Conservation (phyloP, 2,797 vertebrate species). For the Melanotaenia boesemani region DNA sequence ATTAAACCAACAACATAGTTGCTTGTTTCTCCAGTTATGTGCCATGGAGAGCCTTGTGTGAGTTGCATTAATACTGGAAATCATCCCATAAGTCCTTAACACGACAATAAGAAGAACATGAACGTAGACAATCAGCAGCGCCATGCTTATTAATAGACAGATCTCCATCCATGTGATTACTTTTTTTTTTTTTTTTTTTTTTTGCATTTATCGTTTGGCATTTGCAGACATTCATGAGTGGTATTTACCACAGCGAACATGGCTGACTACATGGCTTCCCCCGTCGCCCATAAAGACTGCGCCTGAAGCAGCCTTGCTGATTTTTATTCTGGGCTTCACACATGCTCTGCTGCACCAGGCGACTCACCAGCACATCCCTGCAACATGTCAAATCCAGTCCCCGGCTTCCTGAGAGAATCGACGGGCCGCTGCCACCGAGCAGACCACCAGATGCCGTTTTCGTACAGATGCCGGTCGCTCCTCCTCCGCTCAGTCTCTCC, state of each 20-base stretch:
- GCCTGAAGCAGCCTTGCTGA: not conserved
- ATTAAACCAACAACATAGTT: constrained; percentile 37
- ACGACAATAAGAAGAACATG: not conserved
- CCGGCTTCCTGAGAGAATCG: constrained; percentile 61
- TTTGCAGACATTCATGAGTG: not conserved
- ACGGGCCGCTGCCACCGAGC: constrained; percentile 61
- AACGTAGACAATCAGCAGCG: constrained; percentile 1
- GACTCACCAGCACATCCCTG: constrained; percentile 75
- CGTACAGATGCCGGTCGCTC: constrained; percentile 20
- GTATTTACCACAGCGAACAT: constrained; percentile 4
- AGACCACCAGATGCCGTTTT: constrained; percentile 27
- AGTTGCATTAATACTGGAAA: not conserved
- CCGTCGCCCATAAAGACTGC: not conserved
- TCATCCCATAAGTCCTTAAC: not conserved
- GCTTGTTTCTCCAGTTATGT: constrained; percentile 12
- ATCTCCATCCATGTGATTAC: constrained; percentile 56
- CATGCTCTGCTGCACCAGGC: constrained; percentile 15
- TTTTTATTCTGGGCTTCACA: not conserved
- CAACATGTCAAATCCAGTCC: constrained; percentile 76
- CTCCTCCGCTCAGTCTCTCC: constrained; percentile 34
- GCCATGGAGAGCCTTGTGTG: not conserved
- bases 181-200: constrained; percentile 16
- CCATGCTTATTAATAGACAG: constrained; percentile 18
- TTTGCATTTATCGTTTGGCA: constrained; percentile 41
- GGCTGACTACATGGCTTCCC: too few relatives aligned